Percentiles rank a stretch among this genome's conserved stretches.
Evolutionary conservation across 2,113 vertebrate genomes (phyloP).

Genomic region (Macquaria ambigua): DNA sequence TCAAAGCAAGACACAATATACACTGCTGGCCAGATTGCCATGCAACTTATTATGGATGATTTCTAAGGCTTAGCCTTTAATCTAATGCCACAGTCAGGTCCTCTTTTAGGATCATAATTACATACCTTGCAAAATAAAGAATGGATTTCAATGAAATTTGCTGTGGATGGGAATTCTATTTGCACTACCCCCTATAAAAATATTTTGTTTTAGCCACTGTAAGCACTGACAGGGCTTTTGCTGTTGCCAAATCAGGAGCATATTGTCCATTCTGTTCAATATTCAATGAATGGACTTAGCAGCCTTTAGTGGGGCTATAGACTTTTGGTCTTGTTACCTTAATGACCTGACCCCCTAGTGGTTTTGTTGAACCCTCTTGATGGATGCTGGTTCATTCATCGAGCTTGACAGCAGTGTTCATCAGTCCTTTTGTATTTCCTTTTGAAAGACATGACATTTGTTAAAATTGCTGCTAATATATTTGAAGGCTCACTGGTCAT

Average conservation of each 20-base stretch:
- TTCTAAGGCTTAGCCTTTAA: neutral
- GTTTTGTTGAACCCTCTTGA: neutral
- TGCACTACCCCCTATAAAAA: too few species aligned
- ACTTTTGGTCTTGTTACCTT: neutral
- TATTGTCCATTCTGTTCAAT: neutral
- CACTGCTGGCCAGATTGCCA: neutral
- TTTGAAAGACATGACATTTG: slow-evolving; percentile 24
- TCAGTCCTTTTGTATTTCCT: neutral
- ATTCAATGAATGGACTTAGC: neutral
- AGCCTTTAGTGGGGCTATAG: neutral
- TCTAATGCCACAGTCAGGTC: neutral
- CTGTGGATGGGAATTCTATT: neutral
- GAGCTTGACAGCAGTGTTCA: neutral
- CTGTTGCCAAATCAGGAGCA: neutral
- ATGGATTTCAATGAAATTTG: neutral
- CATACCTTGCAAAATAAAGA: neutral
- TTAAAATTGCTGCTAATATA: neutral
- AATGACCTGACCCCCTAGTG: neutral
- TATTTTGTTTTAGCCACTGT: neutral
- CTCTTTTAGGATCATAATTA: neutral
- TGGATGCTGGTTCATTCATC: neutral
- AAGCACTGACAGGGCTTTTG: neutral
- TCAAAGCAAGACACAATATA: neutral
- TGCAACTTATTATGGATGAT: neutral
- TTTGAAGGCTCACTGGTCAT: neutral